Evolutionary conservation across 1,140 invertebrate species (phyloP), one percentile per base, ranked within the genome.

Genomic region (Bombus balteatus): DNA sequence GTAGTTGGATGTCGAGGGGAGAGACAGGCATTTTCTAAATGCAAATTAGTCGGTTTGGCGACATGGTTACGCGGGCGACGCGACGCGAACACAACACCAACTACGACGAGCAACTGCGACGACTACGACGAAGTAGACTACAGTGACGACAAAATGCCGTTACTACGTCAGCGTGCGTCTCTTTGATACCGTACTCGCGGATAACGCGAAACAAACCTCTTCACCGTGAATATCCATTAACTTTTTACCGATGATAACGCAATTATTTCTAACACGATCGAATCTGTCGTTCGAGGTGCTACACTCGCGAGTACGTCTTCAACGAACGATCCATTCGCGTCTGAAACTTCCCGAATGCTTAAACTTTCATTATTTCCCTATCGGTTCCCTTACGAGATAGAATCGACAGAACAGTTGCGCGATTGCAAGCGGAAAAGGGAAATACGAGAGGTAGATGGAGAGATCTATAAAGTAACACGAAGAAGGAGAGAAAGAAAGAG

Each of bases 241-340:
- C 83, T 84, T 89, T 87, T 85, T 88, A 76, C 83, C 92, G 87
- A 92, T 85, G 87, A 88, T 87, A 86, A 92, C 91, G 86, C 84
- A 90, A 93, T 92, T 90, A 92, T 92, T 92, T 90, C 66, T 70
- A 88, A 84, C 83, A 73, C 84, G 76, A 78, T 78, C 47, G 74
- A 53, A 65, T 65, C 57, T 10, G 53, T 28, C 75, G 47, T 37
- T 78, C 82, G 25, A 62, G 47, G 28, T 79, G 22, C 39, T 59
- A n/a, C 39, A 22, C 47, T 37, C 3, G 70, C 39, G 15, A 13
- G 70, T 32, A 10, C 9, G 41, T 32, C 37, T n/a, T 53, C 37
- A 25, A 65, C 57, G 62, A 73, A 53, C 59, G 41, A 76, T 37
- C 59, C 10, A 6, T n/a, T 28, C 53, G 53, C 41, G 41, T 57